These are phyloP conservation scores for Halesus radiatus DNA, from an alignment of 1,140 invertebrate species.

Conservation along the genomic window DNA sequence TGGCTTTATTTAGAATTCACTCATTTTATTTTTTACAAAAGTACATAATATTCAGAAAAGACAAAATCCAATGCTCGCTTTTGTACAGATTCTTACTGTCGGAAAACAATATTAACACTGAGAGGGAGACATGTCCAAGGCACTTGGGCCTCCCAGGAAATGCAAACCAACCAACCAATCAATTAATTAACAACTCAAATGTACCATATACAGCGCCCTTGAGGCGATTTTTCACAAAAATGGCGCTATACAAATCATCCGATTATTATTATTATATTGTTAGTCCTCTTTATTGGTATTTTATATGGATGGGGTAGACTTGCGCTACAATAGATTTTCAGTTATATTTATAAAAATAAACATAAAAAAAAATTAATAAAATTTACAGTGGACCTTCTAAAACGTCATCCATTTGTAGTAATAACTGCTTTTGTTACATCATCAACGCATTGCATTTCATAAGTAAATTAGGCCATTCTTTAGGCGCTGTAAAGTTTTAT, in stretches of 20 bases:
- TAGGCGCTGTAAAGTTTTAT: background rate
- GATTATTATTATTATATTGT: background rate
- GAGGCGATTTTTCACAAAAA: too few species aligned
- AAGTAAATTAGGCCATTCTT: background rate
- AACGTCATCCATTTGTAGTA: too few species aligned
- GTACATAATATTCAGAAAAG: background rate
- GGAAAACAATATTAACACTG: background rate
- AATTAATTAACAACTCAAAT: background rate
- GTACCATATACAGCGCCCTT: too few species aligned
- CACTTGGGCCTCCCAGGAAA: background rate
- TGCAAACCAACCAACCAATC: background rate
- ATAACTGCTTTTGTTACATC: too few species aligned
- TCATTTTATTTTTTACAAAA: conserved; percentile 9
- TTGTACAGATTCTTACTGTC: background rate
- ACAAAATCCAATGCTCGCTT: background rate
- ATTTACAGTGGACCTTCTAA: background rate
- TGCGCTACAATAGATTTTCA: background rate
- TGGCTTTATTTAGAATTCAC: conserved; percentile 27
- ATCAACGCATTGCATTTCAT: background rate
- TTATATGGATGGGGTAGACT: background rate
- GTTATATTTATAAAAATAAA: too few species aligned
- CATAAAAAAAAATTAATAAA: background rate
- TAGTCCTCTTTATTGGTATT: background rate
- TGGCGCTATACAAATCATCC: too few species aligned
- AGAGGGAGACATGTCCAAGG: conserved; percentile 2